Evolutionary conservation across 2,888 invertebrate species (phyloP), one percentile per base, ranked within the genome.

Genomic region (Ceramica pisi): DNA sequence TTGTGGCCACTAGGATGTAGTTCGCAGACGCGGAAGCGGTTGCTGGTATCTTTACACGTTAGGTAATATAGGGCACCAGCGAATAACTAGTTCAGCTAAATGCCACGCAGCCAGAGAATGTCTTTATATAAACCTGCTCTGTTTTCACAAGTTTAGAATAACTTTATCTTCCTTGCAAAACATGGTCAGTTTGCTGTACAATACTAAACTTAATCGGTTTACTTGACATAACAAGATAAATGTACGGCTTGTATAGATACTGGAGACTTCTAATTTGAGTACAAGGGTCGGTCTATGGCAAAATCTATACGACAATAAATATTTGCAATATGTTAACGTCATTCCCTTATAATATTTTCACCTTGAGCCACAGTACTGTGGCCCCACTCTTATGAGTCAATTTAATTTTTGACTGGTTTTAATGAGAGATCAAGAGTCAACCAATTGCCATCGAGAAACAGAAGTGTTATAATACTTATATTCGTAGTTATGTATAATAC

Each of bases 1-100:
- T 84, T 85, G 89, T 86, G 88, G 87, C 87, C 87, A 89, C 86
- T 85, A 87, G 86, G 85, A 84, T 82, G 78, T 85, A 83, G 81
- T 84, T 81, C 81, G 76, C 81, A 81, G 68, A 87, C 83, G 85
- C 89, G 89, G 89, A 88, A 90, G 86, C 85, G 80, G 74, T 68
- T 59, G 66, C 53, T 53, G 59, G 67, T 84, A 80, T 80, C 78
- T 82, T 61, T 71, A 77, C 77, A 71, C 73, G 81, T 89, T 88
- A 87, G 82, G 84, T 85, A 88, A 89, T 88, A 86, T 89, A 86
- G 87, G 86, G 66, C 86, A 86, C 76, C 67, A 59, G 70, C 77
- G 81, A 83, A 85, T 75, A 79, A 78, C 84, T 84, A 75, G 81
- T 81, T 80, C 86, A 73, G 76, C 80, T 86, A 86, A 87, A 88